Base-by-base conservation (phyloP, 2,888 invertebrate species). In the Coenonympha glycerion region DNA sequence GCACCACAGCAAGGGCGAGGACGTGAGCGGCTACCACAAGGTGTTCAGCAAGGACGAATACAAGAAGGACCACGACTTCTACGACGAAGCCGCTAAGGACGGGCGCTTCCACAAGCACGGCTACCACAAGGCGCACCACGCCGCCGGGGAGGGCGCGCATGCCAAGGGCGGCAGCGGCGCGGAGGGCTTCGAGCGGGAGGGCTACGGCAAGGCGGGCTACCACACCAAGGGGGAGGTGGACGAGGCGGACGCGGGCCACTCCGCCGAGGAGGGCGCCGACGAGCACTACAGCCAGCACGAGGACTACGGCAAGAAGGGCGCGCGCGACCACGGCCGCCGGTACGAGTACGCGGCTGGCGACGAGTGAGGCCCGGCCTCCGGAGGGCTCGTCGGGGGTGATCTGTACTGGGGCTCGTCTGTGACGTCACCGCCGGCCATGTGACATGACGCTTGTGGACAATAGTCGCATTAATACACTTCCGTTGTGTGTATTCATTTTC, bases 31-130 rank as follows among this genome's bases (percentile, higher is more conserved):
- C 13, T 93, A 89, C 80, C 92, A 92, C 73, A 92, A 91, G 64
- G 90, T 92, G 1, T 92, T 91, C 75, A 89, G 90, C 76, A 93
- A 93, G 82, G 92, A 93, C 66, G 93, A 93, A 72, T 93, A 89
- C 85, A 92, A 93, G 73, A 93, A 93, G 67, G 91, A 92, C 65
- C 92, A 92, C 60, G 90, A 91, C 62, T 93, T 93, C 79, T 93
- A 93, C 69, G 93, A 93, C 64, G 91, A 92, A 41, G 89, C 90
- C 19, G 90, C 92, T 66, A 89, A 90, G 45, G 89, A 88, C 41
- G 92, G 92, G 0, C 88, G 91, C 66, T 91, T 89, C 67, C 89
- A 90, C 53, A 91, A 92, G 65, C 89, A 92, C 67, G 91, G 88
- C 1, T 84, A 87, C 56, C 79, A 83, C 53, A 81, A 90, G 52